A percentile compares a stretch with the other conserved stretches of the same genome.
These are phyloP conservation scores for Phyllotreta cruciferae DNA, from an alignment of 2,888 invertebrate genomes.

Conservation along the genomic window DNA sequence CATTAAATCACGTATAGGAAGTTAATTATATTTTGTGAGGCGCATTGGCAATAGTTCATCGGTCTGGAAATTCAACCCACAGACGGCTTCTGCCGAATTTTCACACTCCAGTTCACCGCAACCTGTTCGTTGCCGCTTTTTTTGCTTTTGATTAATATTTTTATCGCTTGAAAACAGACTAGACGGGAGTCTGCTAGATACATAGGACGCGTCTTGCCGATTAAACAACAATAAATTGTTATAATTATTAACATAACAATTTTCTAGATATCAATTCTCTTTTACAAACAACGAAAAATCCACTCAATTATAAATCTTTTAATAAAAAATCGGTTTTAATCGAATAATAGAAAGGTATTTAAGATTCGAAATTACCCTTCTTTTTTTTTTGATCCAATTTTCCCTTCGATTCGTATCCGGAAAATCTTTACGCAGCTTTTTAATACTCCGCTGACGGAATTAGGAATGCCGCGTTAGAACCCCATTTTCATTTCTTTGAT, in stretches of 20 bases:
- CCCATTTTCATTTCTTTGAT: slow-evolving; percentile 14
- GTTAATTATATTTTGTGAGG: slow-evolving; percentile 41
- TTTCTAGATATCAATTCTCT: too few relatives aligned
- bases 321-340: too few relatives aligned
- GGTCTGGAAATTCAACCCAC: slow-evolving; percentile 43
- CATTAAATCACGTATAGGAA: slow-evolving; percentile 30
- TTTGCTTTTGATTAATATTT: slow-evolving; percentile 17
- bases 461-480: neutral
- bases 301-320: too few relatives aligned
- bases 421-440: neutral
- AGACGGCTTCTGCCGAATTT: slow-evolving; percentile 47
- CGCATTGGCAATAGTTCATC: slow-evolving; percentile 40
- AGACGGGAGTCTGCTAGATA: too few relatives aligned
- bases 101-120: slow-evolving; percentile 45
- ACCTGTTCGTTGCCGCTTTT: slow-evolving; percentile 23
- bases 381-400: too few relatives aligned
- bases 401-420: neutral
- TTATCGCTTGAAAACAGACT: slow-evolving; percentile 21
- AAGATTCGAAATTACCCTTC: too few relatives aligned
- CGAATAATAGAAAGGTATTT: too few relatives aligned
- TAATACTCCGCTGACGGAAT: slow-evolving; percentile 2
- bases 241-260: too few relatives aligned
- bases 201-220: too few relatives aligned
- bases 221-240: too few relatives aligned
- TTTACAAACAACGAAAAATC: too few relatives aligned